Evolutionary conservation across 2,113 vertebrate genomes (phyloP), one percentile per base, ranked within the genome.

Genomic region (Candoia aspera): DNA sequence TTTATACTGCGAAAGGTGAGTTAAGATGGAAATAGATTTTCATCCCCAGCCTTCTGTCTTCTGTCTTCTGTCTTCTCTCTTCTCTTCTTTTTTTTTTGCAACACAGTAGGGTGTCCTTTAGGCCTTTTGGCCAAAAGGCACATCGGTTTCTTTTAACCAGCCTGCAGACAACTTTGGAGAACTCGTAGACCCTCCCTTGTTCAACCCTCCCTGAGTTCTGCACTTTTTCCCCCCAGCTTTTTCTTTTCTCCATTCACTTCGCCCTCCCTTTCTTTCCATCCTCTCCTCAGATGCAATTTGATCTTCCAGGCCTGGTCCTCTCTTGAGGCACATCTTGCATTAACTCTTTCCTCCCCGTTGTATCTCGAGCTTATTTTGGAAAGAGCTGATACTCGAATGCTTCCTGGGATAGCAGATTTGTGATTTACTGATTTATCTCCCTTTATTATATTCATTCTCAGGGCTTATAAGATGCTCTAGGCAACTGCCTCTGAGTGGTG

Each of bases 201-300:
- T 83, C 94, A 96, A 11, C 93, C 94, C 92, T 89, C 23, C 88
- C 94, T 96, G 42, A 93, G 57, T 86, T 97, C 95, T 93, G 94
- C 94, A 93, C 91, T 49, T 95, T 96, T 86, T 55, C 29, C 19
- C 62, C 57, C 57, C 15, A 5, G 57, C 57, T 19, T 64, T 24
- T 97, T 95, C 97, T 97, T 97, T 95, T 95, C 96, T 97, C 94
- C 96, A 91, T 86, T 91, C 46, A 33, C 13, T 58, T 87, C 90
- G 88, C 87, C 95, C 89, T 96, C 94, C 84, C 84, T 46, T 8
- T 89, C 94, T 96, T 94, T 96, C 96, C 94, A 93, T 94, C 94
- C 96, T 95, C 95, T 97, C 97, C 97, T 96, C 96, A 94, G 84
- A 91, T 94, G 98, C 97, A 98, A 98, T 26, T 93, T 95, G 97